phyloP scores from a whole-genome alignment of 2,888 invertebrate species.

The Cyclophora albipunctata region DNA sequence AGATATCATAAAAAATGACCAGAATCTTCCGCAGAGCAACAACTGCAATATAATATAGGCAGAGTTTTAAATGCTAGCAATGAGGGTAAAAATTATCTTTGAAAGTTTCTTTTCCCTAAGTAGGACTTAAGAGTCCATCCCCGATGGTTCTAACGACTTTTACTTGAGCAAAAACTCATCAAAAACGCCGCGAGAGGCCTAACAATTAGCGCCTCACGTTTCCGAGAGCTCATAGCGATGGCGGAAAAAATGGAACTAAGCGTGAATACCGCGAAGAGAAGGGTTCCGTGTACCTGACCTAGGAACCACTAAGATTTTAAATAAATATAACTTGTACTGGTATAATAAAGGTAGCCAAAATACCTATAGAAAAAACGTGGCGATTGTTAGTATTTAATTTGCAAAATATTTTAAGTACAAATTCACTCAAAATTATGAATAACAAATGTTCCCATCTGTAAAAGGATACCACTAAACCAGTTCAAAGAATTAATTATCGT shows the following conservation, averaged over 20 bases:
- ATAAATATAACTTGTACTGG: no score
- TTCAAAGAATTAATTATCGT: no score
- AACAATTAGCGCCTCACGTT: constrained; percentile 45
- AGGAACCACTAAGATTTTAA: background rate
- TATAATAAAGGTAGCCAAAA: no score
- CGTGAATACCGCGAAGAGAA: constrained; percentile 4
- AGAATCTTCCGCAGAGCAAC: no score
- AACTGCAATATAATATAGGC: no score
- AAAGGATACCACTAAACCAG: no score
- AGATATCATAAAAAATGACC: no score
- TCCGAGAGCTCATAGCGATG: constrained; percentile 35
- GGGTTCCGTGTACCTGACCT: constrained; percentile 16
- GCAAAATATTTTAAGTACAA: no score
- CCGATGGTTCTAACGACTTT: constrained; percentile 15
- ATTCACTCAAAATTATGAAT: no score
- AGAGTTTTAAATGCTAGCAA: background rate
- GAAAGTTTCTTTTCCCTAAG: constrained; percentile 6
- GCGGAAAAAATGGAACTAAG: constrained; percentile 17
- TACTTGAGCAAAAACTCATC: constrained; percentile 33
- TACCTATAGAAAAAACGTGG: no score
- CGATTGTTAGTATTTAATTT: no score
- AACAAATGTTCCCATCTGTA: no score
- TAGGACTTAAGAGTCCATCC: constrained; percentile 22
- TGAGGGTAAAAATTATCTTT: background rate
- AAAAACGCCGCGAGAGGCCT: constrained; percentile 40